Evolutionary conservation across 2,797 vertebrate genomes (phyloP), one percentile per base, ranked within the genome.

Genomic region (Epinephelus coioides): DNA sequence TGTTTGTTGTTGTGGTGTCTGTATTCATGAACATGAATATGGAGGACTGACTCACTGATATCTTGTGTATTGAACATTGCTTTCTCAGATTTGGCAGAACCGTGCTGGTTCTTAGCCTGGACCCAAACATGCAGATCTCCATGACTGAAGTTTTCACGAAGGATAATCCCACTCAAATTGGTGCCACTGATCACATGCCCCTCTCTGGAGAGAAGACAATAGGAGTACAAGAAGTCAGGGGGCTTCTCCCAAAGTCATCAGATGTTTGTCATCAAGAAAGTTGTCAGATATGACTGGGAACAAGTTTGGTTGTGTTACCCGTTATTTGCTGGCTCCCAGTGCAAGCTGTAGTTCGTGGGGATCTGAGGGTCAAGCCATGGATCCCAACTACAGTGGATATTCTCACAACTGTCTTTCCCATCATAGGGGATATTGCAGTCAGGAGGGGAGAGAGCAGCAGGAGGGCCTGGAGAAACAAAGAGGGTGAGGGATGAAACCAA

Each of bases 341-440:
- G 69, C 23, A 96, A 84, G 15, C 47, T 92, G 84, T 95, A 95
- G 23, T 13, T 69, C 3, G 75, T 78, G 34, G 76, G 63, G 51
- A 19, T 54, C 18, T 59, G 65, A 21, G 71, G 40, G 59, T 82
- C 63, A 12, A 23, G 51, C 10, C 8, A 55, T 25, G 70, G 27
- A 21, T 87, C 67, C 95, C 94, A 96, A 40, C 15, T 46, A 61
- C 96, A 96, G 44, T 83, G 30, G n/a, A 96, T 94, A 47, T 78
- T 2, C 5, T 0, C 19, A n/a, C 84, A 83, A 13, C 50, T 11
- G 3, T 23, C 27, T 30, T 3, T 19, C 0, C 78, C 61, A 3
- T 27, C 38, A 79, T 87, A 84, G 23, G 89, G 93, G 51, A 90
- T 91, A 47, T n/a, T 53, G 78, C 95, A 96, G 2, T 79, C 6